Conservation (phyloP, 2,113 vertebrate genomes). For the Pterocles gutturalis region DNA sequence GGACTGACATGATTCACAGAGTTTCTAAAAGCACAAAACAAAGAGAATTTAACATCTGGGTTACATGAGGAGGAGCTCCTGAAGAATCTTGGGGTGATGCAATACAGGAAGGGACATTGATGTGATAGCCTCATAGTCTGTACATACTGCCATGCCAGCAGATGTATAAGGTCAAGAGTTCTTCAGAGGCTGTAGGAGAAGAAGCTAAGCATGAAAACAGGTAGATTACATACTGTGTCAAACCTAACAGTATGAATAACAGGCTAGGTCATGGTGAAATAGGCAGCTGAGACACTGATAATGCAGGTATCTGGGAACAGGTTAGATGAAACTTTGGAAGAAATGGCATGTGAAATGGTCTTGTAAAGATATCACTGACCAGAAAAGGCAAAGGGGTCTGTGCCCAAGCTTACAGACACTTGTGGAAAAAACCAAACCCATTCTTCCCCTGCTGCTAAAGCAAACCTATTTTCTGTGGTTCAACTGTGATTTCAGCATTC, state of each 20-base stretch:
- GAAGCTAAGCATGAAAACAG: neutral
- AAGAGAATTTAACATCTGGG: neutral
- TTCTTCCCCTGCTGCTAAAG: neutral
- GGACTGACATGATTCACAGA: neutral
- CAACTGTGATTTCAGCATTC: neutral
- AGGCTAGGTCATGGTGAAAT: neutral
- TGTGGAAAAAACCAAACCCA: neutral
- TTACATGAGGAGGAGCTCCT: neutral
- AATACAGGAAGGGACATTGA: fast-evolving
- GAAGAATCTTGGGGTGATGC: neutral
- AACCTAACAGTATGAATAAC: neutral
- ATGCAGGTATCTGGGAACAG: neutral
- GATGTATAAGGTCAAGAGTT: neutral
- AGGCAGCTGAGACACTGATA: neutral
- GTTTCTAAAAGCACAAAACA: neutral
- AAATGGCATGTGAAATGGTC: neutral
- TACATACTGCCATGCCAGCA: neutral
- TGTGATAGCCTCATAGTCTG: neutral
- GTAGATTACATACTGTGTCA: neutral
- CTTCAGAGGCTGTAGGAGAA: neutral
- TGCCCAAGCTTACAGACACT: neutral
- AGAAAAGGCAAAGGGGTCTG: neutral
- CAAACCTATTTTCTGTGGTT: neutral
- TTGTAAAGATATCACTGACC: neutral
- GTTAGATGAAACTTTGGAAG: neutral